A percentile compares a stretch with the other conserved stretches of the same genome.
These are phyloP conservation scores for Nomada flava DNA, from an alignment of 2,888 invertebrate genomes.

Conservation along the genomic window DNA sequence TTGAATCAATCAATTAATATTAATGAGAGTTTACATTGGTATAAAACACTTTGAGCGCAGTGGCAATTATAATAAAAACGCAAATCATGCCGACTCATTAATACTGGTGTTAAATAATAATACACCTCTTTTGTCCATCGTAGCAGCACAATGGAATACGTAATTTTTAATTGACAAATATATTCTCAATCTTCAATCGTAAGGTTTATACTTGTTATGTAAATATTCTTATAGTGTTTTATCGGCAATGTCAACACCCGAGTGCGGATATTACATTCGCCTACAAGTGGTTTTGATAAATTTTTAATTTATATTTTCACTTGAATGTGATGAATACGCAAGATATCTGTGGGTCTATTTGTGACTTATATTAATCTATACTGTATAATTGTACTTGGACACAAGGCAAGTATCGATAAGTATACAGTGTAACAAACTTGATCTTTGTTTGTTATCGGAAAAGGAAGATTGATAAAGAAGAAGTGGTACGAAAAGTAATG, in stretches of 20 bases:
- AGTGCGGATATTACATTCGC: background rate
- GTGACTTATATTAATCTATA: constrained; percentile 1
- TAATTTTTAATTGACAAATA: background rate
- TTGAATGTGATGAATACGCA: background rate
- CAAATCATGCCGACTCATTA: no score
- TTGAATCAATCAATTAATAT: background rate
- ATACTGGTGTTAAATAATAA: no score
- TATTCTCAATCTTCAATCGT: background rate
- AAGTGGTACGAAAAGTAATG: no score
- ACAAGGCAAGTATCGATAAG: background rate
- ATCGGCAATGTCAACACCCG: background rate
- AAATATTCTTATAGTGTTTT: background rate
- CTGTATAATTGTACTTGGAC: background rate
- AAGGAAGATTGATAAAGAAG: background rate
- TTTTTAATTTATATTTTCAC: constrained; percentile 14
- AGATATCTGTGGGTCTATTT: background rate
- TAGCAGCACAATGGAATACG: no score
- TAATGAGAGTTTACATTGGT: no score
- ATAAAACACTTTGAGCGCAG: no score
- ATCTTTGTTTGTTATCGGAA: background rate
- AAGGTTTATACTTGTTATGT: background rate
- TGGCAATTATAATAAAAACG: no score
- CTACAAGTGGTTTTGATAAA: constrained; percentile 9
- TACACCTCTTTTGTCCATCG: no score
- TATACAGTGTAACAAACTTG: background rate